These are phyloP conservation scores for Bufo gargarizans DNA, from an alignment of 2,113 vertebrate genomes.

Conservation along the genomic window DNA sequence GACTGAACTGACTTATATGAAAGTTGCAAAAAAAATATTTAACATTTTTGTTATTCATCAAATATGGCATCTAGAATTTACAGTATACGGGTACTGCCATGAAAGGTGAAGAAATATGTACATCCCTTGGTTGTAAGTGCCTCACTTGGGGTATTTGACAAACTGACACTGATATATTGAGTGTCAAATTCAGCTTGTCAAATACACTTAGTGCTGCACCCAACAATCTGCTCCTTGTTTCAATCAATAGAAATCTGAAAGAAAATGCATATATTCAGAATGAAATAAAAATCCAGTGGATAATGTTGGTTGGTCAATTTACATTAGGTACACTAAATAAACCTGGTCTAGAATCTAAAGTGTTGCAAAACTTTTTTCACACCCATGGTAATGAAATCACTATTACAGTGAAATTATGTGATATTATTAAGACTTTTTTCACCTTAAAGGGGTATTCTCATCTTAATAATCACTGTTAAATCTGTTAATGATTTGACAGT, in stretches of 20 bases:
- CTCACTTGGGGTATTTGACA: conserved; percentile 99
- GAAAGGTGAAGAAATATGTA: neutral
- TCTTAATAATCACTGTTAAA: too few relatives aligned
- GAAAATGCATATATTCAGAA: neutral
- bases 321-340: neutral
- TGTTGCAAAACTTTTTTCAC: too few relatives aligned
- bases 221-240: conserved; percentile 47
- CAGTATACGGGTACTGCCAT: neutral
- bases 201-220: conserved; percentile 94
- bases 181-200: conserved; percentile 97
- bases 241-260: neutral
- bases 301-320: neutral
- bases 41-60: neutral
- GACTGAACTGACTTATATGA: too few relatives aligned
- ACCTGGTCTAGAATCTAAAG: neutral
- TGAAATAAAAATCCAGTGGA: neutral
- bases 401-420: too few relatives aligned
- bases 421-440: too few relatives aligned
- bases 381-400: too few relatives aligned
- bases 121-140: conserved; percentile 62
- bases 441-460: too few relatives aligned
- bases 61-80: neutral
- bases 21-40: neutral
- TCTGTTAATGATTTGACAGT: too few relatives aligned
- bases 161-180: conserved; percentile 94